These are phyloP conservation scores for Sarotherodon lohbergeri DNA, from an alignment of 2,113 vertebrate genomes.

Conservation along the genomic window DNA sequence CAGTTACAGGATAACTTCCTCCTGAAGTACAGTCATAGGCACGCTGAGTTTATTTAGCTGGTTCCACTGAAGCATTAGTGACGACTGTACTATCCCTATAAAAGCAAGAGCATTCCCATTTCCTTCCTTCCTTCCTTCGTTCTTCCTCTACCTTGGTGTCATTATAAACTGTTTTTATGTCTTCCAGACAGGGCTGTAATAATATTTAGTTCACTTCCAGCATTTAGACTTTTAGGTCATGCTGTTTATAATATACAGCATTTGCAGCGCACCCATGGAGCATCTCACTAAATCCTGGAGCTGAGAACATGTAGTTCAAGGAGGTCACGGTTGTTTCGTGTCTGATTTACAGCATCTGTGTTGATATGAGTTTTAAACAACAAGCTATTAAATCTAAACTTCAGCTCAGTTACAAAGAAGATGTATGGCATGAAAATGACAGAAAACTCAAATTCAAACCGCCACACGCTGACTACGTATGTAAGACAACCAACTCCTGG, in stretches of 20 bases:
- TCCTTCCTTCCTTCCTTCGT: background rate
- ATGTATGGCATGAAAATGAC: background rate
- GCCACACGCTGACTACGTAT: background rate
- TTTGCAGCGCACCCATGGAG: background rate
- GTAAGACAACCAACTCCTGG: background rate
- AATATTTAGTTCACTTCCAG: conserved; percentile 5
- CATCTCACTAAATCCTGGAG: background rate
- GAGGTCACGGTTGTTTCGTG: conserved; percentile 6
- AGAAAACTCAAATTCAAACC: background rate
- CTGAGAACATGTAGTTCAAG: background rate
- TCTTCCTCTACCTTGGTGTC: background rate
- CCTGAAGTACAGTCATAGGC: background rate
- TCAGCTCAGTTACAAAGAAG: background rate
- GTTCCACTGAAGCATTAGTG: background rate
- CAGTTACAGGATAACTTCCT: background rate
- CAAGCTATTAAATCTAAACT: background rate
- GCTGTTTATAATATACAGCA: background rate
- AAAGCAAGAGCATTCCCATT: background rate
- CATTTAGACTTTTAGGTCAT: background rate
- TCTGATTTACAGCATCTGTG: conserved; percentile 11
- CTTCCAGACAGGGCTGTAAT: background rate
- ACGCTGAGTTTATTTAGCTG: background rate
- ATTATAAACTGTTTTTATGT: conserved; percentile 17
- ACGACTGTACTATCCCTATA: background rate
- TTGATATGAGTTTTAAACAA: background rate